Base-by-base conservation (phyloP, 1,140 invertebrate genomes). In the Drosophila bocqueti region DNA sequence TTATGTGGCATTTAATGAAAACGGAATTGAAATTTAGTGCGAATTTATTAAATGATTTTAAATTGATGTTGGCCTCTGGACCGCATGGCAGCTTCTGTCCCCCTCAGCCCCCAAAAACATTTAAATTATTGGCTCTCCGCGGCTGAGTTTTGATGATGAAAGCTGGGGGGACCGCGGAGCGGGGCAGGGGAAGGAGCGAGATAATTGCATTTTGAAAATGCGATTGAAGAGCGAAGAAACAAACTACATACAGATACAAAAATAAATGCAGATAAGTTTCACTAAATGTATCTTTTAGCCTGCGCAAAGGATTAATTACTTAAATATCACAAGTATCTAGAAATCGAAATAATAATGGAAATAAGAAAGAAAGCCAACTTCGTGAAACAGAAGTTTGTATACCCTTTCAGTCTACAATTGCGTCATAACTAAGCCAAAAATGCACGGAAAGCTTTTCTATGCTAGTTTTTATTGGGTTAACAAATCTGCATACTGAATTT, bases 1-100 rank as follows among this genome's bases (percentile, higher is more conserved):
- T 89, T 89, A 89, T 89, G 85, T 90, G 85, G 85, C 85, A 89
- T 89, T 89, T 89, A 89, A 89, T 89, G 85, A 89, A 89, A 89
- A 82, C 76, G 81, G 85, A 89, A 89, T 89, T 89, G 85, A 89
- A 89, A 84, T 90, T 89, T 84, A 90, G 85, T 89, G 85, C 76
- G 81, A 90, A 89, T 89, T 89, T 89, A 89, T 89, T 89, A 89
- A 89, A 89, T 90, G 85, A 89, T 89, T 89, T 89, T 76, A 79
- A 89, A 89, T 84, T 89, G 86, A 90, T 89, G 85, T 89, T 76
- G 80, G 61, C 65, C 65, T 71, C 34, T 75, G 59, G 58, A 72
- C 59, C 60, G 67, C 75, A 71, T 31, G 45, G 29, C 66, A 58
- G 47, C 42, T 26, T 34, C 24, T 13, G 54, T 31, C 34, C 49